Percentiles rank a stretch among this genome's conserved stretches.
phyloP scores from a whole-genome alignment of 2,797 vertebrate genomes.

The Mus spretus region DNA sequence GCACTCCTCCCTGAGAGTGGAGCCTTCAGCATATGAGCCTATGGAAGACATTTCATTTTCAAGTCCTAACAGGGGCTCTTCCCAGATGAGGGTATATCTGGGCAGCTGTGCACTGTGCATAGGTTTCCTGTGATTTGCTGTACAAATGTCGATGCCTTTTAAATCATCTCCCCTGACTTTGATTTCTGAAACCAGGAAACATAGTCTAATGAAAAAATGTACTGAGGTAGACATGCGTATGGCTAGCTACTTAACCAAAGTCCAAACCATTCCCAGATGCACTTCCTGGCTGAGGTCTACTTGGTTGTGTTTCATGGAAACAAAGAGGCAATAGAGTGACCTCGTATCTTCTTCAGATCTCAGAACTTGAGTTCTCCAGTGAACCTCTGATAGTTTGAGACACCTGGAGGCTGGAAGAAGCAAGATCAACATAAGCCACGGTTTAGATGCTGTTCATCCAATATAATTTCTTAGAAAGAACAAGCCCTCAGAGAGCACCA shows the following conservation, averaged over 20 bases:
- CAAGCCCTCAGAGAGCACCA: neutral
- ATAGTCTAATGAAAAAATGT: neutral
- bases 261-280: neutral
- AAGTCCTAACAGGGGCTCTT: neutral
- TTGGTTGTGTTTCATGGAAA: neutral
- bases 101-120: too few species aligned
- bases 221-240: neutral
- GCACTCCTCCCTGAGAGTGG: too few species aligned
- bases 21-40: neutral
- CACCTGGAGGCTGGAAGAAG: neutral
- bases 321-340: neutral
- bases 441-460: neutral
- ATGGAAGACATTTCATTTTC: neutral
- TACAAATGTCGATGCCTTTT: neutral
- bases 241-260: neutral
- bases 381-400: neutral
- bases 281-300: neutral
- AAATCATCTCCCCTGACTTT: neutral
- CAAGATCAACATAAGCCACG: neutral
- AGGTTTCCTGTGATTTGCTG: neutral
- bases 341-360: neutral
- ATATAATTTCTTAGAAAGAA: neutral
- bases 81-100: neutral
- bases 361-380: neutral
- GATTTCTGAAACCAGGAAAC: neutral